Evolutionary conservation across 2,797 vertebrate species (phyloP), one percentile per base, ranked within the genome.

Genomic region (Tenualosa thibaudeaui): DNA sequence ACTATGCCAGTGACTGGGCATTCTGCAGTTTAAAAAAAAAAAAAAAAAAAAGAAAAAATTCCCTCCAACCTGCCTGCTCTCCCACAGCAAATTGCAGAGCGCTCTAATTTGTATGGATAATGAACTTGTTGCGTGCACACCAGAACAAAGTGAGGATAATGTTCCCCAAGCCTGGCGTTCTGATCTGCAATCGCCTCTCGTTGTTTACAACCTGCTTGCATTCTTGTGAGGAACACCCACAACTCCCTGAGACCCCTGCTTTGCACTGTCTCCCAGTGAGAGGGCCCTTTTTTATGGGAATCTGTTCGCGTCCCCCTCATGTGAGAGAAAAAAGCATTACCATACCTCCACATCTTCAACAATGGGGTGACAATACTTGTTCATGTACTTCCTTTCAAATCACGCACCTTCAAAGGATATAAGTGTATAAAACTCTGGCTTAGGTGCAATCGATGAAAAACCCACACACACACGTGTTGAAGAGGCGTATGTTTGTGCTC

Each of bases 341-440:
- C 88, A 89, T 89, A 90, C 84, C 84, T 82, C 10, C 60, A 86
- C 88, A 92, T 92, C 89, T 84, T 78, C 90, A 89, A 89, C 92
- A 91, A 88, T 85, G 86, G 87, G 85, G 86, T 90, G 89, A 93
- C 92, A 91, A 93, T 93, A 89, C 91, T 91, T 88, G 86, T 86
- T 91, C 85, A 22, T 90, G 88, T 91, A 91, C 84, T 90, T 88
- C 40, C 91, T 95, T 92, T 95, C 93, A 93, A 93, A 93, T 92
- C 89, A 84, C 89, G 87, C 82, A 91, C 90, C 92, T 87, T 90
- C 19, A 91, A 82, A 60, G 90, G 91, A 93, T 93, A 93, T 93
- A 93, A 93, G 17, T 56, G 17, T 22, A 56, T 51, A 51, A 51
- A 51, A 93, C 90, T 86, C 40, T 85, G 88, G 92, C 91, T 95